Conservation (phyloP, 2,113 vertebrate species). For the Chamaea fasciata region DNA sequence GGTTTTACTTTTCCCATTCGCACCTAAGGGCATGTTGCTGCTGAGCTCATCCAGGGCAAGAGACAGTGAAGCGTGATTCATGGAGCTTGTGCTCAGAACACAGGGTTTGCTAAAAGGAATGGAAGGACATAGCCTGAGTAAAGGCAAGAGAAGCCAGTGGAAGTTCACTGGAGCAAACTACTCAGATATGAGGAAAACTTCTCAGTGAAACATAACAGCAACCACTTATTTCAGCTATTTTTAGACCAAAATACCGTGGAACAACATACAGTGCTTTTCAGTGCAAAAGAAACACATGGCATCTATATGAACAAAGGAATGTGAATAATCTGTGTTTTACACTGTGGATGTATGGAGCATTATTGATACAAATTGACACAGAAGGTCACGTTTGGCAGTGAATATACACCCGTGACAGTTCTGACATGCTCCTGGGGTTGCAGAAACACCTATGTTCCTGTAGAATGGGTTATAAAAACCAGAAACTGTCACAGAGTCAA, state of each 20-base stretch:
- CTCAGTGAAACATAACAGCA: background rate
- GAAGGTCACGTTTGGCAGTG: background rate
- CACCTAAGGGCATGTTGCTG: background rate
- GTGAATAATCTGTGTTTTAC: background rate
- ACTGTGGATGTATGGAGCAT: background rate
- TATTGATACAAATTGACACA: background rate
- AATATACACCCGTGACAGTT: background rate
- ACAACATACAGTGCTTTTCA: background rate
- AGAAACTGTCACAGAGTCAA: background rate
- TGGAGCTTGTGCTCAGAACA: background rate
- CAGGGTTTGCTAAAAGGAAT: background rate
- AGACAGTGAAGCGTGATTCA: background rate
- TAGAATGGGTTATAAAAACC: background rate
- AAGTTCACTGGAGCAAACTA: background rate
- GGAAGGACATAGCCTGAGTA: background rate
- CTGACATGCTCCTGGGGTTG: background rate
- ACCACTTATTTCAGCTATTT: background rate
- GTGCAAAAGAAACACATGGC: background rate
- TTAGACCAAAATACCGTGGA: background rate
- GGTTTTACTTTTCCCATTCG: background rate
- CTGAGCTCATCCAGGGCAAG: background rate
- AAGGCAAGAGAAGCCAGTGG: background rate
- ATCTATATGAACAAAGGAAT: background rate
- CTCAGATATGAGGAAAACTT: background rate
- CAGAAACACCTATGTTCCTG: background rate